Evolutionary conservation across 2,113 vertebrate species (phyloP).

Genomic region (Epinephelus moara): DNA sequence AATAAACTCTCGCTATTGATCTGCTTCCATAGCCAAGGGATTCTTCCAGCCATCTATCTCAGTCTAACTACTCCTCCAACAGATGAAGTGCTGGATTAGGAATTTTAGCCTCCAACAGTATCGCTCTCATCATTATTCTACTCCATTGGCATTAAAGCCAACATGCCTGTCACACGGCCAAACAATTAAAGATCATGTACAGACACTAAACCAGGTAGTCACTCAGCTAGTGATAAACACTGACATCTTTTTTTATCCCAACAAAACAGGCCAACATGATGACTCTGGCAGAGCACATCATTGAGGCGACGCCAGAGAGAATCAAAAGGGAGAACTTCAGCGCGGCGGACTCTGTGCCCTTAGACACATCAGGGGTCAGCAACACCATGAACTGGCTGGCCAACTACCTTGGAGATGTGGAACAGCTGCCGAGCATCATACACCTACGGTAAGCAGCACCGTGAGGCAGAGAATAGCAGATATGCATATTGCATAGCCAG

Average conservation of each 20-base stretch:
- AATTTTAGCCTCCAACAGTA: slow-evolving; percentile 43
- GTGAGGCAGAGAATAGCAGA: neutral
- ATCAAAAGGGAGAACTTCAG: slow-evolving; percentile 97
- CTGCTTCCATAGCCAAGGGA: slow-evolving; percentile 71
- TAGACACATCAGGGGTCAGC: slow-evolving; percentile 90
- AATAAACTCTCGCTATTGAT: slow-evolving; percentile 84
- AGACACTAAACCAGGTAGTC: neutral
- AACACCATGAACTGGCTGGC: slow-evolving; percentile 99
- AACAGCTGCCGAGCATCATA: slow-evolving; percentile 93
- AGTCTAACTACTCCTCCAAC: slow-evolving; percentile 56
- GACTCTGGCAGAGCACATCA: slow-evolving; percentile 98
- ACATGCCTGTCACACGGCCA: slow-evolving; percentile 13
- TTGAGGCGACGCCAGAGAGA: slow-evolving; percentile 96
- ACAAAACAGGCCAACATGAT: slow-evolving; percentile 94
- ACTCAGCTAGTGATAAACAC: neutral
- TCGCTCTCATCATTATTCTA: slow-evolving; percentile 38
- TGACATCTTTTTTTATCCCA: slow-evolving; percentile 30
- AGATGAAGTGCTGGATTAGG: slow-evolving; percentile 54
- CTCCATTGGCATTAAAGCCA: neutral
- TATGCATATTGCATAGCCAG: neutral
- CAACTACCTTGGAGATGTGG: slow-evolving; percentile 96
- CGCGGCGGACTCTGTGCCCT: slow-evolving; percentile 85
- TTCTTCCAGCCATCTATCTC: slow-evolving; percentile 76
- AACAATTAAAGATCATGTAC: slow-evolving; percentile 3
- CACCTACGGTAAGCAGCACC: slow-evolving; percentile 89